Conservation (phyloP, 35 echinoderm and acorn worm species). For the Patiria miniata region DNA sequence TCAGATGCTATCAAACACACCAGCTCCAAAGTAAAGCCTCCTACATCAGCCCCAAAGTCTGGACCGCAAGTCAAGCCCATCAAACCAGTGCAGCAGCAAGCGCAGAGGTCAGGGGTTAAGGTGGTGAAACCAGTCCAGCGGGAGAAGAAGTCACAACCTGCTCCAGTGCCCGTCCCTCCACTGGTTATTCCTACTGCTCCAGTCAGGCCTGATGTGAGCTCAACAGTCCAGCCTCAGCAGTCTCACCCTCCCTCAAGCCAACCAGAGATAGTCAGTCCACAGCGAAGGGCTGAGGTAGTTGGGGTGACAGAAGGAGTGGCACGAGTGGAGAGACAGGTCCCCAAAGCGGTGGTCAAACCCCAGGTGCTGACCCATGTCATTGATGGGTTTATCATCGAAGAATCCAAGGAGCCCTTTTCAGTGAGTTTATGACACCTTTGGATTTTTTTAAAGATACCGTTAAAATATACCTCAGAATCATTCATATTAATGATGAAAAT, state of each 20-base stretch:
- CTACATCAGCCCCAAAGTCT: neutral
- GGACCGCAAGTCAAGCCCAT: neutral
- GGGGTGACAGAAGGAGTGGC: conserved; percentile 44
- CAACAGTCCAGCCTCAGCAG: neutral
- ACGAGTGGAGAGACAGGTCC: conserved; percentile 61
- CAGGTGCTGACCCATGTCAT: conserved; percentile 96
- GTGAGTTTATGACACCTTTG: conserved; percentile 72
- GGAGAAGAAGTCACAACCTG: neutral
- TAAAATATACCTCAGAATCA: too few relatives aligned
- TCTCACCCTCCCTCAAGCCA: neutral
- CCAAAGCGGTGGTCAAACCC: conserved; percentile 87
- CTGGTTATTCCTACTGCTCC: neutral
- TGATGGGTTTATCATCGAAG: conserved; percentile 98
- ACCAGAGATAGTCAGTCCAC: neutral
- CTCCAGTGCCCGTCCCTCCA: neutral
- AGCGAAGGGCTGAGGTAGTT: neutral
- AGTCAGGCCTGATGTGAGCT: neutral
- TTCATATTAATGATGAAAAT: too few relatives aligned
- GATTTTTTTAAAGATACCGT: too few relatives aligned
- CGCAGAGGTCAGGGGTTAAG: neutral
- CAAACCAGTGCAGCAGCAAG: conserved; percentile 24
- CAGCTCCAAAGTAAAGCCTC: neutral
- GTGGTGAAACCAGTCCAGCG: conserved; percentile 9
- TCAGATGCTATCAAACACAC: neutral
- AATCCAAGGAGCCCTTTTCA: conserved; percentile 96